Percentiles rank a stretch among this genome's conserved stretches.
Conservation (phyloP, 2,888 invertebrate species). For the Drosophila monieri region DNA sequence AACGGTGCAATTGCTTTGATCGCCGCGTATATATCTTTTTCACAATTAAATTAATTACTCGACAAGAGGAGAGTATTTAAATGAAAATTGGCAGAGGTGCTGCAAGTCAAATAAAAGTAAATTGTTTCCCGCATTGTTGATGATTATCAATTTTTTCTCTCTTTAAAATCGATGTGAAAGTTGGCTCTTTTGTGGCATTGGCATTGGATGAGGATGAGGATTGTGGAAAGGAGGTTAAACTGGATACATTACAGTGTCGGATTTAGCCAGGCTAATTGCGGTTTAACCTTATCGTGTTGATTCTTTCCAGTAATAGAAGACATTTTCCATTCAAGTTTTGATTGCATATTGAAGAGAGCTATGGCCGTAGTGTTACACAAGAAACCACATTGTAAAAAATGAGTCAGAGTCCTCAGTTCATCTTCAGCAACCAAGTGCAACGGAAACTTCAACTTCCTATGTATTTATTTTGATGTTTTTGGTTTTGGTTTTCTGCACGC, state of each 20-base stretch:
- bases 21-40: conserved; percentile 40
- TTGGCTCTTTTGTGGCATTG: conserved; percentile 39
- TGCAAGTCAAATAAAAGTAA: conserved; percentile 25
- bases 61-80: conserved; percentile 45
- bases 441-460: conserved; percentile 60
- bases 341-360: not conserved
- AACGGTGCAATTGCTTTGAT: conserved; percentile 46
- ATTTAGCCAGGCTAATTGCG: conserved; percentile 17
- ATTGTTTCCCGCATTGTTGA: conserved; percentile 19
- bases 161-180: conserved; percentile 48
- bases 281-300: conserved; percentile 23
- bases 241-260: conserved; percentile 14
- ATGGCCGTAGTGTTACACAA: conserved; percentile 31
- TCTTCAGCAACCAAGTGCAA: conserved; percentile 61
- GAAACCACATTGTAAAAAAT: conserved; percentile 24
- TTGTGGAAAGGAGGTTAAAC: conserved; percentile 28
- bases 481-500: conserved; percentile 30
- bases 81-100: conserved; percentile 40
- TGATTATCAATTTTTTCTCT: conserved; percentile 22
- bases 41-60: conserved; percentile 60
- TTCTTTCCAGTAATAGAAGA: not conserved
- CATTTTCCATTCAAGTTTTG: not conserved
- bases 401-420: conserved; percentile 50
- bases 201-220: conserved; percentile 15
- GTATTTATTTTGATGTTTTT: conserved; percentile 15